Percentiles rank a stretch among this genome's conserved stretches.
These are phyloP conservation scores for Fukomys damarensis DNA, from an alignment of 2,113 vertebrate genomes.

Conservation along the genomic window DNA sequence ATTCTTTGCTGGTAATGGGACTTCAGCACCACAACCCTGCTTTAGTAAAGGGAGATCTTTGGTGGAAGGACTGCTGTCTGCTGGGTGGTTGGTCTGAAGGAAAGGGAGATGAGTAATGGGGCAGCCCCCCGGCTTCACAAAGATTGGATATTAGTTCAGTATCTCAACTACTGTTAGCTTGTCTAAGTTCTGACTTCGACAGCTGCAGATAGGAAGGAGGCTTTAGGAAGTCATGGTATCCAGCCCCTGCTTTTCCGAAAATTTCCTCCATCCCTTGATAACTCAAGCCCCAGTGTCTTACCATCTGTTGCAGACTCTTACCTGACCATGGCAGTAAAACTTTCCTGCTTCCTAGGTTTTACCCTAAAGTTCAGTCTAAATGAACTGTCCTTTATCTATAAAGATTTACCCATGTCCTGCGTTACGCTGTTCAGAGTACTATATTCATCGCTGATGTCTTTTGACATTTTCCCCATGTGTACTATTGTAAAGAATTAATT, in stretches of 20 bases:
- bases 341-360: neutral
- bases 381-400: neutral
- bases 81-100: neutral
- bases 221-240: neutral
- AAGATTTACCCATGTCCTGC: neutral
- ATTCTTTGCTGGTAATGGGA: neutral
- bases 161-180: neutral
- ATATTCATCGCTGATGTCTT: neutral
- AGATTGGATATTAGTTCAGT: neutral
- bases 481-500: neutral
- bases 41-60: neutral
- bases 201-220: neutral
- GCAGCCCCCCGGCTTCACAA: neutral
- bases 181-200: neutral
- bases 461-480: neutral
- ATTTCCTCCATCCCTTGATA: neutral
- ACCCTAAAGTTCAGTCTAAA: neutral
- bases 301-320: neutral
- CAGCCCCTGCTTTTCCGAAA: neutral
- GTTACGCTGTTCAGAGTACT: neutral
- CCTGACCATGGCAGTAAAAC: neutral
- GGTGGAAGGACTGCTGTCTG: neutral
- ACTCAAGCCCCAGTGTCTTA: fast-evolving
- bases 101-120: neutral
- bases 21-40: neutral